Base-by-base conservation (phyloP, 2,113 vertebrate genomes). In the Crotalus horridus region DNA sequence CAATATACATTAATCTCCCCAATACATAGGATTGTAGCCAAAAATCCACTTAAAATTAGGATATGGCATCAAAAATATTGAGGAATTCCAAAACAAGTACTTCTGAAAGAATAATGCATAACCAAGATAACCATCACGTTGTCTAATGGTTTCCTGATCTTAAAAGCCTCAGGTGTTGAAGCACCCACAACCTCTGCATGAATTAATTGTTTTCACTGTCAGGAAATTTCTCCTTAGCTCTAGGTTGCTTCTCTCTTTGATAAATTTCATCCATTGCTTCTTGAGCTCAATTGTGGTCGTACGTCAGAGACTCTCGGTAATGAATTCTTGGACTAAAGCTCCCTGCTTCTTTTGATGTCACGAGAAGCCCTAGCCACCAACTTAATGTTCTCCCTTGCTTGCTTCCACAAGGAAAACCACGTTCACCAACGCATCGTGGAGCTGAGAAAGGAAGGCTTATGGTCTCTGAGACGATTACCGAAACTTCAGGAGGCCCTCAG, bases 391-490 rank as follows among this genome's bases (percentile, higher is more conserved):
- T 90, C 23, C 4, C 1, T 24, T 93, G 93, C 61, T 94, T 96
- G 94, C 55, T 90, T 26, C 85, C 23, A 3, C 23, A 58, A 99
- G 98, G 98, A 99, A 97, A 98, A 97, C 96, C 98, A 99, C 93
- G 98, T 99, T 93, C 98, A 99, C 94, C 98, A 99, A 85, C 98
- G 99, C 86, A 98, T 99, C 93, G 98, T 98, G 54, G 98, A 99
- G 69, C 96, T 99, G 81, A 98, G 99, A 90, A 99, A 99, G 90
- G 99, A 99, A 95, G 99, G 99, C 29, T 97, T 99, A 53, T 99
- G 99, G 99, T 99, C 99, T 0, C 97, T 98, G 55, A 98, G 99
- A 94, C 96, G 99, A 39, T 97, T 99, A 43, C 99, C 99, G 2
- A 99, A 98, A 91, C 98, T 99, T 33, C 98, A 99, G 94, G 99